Percentiles rank a stretch among this genome's conserved stretches.
Conservation (phyloP, 2,888 invertebrate genomes). For the Tillus elongatus region DNA sequence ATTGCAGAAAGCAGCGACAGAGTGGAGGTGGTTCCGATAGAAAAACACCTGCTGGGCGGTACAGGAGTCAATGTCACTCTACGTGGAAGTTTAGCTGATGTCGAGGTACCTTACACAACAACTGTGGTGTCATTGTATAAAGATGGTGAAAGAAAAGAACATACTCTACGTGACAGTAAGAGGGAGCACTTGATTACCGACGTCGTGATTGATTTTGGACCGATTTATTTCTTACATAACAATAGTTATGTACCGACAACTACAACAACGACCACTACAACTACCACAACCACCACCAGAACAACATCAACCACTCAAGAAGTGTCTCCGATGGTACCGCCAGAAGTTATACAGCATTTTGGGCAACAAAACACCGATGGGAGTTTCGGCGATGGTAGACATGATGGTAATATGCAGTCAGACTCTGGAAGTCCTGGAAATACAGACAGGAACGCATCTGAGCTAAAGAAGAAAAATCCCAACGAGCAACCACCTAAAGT, state of each 20-base stretch:
- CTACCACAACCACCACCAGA: constrained; percentile 43
- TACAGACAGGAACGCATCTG: background rate
- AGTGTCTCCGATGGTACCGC: background rate
- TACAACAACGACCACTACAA: constrained; percentile 50
- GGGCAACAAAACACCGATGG: background rate
- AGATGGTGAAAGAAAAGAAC: constrained; percentile 50
- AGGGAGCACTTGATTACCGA: constrained; percentile 59
- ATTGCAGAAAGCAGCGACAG: constrained; percentile 44
- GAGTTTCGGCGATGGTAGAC: background rate
- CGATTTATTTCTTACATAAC: constrained; percentile 67
- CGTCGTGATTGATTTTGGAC: constrained; percentile 63
- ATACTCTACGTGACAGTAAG: constrained; percentile 54
- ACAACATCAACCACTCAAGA: constrained; percentile 36
- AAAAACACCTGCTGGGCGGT: constrained; percentile 55
- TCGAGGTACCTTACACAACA: constrained; percentile 66
- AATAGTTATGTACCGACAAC: constrained; percentile 71
- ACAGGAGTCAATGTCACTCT: constrained; percentile 80
- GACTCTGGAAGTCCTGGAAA: background rate
- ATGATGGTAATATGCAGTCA: background rate
- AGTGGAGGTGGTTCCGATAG: constrained; percentile 52
- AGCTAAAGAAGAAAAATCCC: constrained; percentile 1
- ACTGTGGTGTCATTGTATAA: constrained; percentile 61
- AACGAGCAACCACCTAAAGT: too few species aligned
- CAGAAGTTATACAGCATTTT: background rate
- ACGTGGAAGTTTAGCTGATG: constrained; percentile 60